Evolutionary conservation across 2,888 invertebrate genomes (phyloP), one percentile per base, ranked within the genome.

Genomic region (Tenthredo mesomela): DNA sequence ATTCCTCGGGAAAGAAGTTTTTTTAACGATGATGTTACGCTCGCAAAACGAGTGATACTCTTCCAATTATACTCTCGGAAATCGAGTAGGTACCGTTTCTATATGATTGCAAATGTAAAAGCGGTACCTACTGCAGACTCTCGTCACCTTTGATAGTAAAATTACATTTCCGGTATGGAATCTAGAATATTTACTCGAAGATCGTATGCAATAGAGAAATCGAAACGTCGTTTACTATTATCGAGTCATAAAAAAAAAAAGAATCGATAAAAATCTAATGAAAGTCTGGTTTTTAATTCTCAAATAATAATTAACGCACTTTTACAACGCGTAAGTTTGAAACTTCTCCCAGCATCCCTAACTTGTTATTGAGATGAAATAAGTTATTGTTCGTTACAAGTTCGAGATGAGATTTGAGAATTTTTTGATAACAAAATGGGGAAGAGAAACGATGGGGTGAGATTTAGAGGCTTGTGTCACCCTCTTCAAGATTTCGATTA

Each of bases 401-500:
- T 40, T 73, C 25, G 25, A 40, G 43, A 73, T 40, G 21, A 47
- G 73, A 73, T 43, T 40, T 25, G 12, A 12, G 73, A 47, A 47
- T 25, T 43, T 73, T 25, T n/a, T 33, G 25, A 25, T 50, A 29
- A 5, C 10, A 33, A 50, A 50, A 50, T 25, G 7, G 29, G 50
- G 29, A 50, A 50, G 54, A 77, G 29, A 54, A 54, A 77, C 50
- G 50, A 77, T 15, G 77, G 29, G 29, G 29, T 77, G 77, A 50
- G 50, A 50, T 54, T 75, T 47, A 47, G 50, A 77, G 25, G 43
- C 75, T 47, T 47, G 47, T 77, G 73, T 73, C 77, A 77, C 77
- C 77, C 77, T 77, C 77, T 25, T 54, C 33, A 77, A 77, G 47
- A 77, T 77, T 77, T 54, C 77, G 77, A 77, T 77, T 77, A 77